phyloP scores from a whole-genome alignment of 2,113 vertebrate species.

The Phaethon lepturus region DNA sequence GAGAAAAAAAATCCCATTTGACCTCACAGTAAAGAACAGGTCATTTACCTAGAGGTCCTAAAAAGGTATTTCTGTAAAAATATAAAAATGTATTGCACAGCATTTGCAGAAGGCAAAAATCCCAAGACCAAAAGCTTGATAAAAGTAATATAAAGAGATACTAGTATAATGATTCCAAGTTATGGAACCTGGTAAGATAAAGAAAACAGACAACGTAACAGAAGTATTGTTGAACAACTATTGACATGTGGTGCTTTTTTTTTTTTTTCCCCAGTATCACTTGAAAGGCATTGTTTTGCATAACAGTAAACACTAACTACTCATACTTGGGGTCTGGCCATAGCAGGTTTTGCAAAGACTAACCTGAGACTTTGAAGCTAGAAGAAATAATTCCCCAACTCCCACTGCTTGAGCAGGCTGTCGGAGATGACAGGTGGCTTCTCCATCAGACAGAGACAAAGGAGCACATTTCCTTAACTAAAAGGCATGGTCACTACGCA shows the following conservation, averaged over 20 bases:
- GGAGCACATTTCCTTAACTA: not conserved
- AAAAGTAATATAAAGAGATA: not conserved
- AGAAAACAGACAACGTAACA: not conserved
- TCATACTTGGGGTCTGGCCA: not conserved
- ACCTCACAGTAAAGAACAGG: not conserved
- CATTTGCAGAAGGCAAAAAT: not conserved
- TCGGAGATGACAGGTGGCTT: not conserved
- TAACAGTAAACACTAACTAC: not conserved
- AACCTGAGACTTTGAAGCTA: accelerated
- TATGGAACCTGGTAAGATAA: not conserved
- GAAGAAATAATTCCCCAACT: not conserved
- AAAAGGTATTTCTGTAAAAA: not conserved
- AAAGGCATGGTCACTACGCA: not conserved
- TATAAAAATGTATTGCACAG: not conserved
- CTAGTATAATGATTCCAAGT: not conserved
- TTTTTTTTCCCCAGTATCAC: not conserved
- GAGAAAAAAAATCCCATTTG: not conserved
- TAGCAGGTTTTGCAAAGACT: not conserved
- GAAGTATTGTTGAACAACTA: not conserved
- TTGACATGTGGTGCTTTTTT: not conserved
- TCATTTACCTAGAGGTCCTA: not conserved
- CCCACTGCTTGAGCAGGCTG: not conserved
- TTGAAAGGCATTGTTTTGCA: not conserved
- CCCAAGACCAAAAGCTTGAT: not conserved
- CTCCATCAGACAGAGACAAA: not conserved